Conservation (phyloP, 2,113 vertebrate species). For the Bubo scandiacus region DNA sequence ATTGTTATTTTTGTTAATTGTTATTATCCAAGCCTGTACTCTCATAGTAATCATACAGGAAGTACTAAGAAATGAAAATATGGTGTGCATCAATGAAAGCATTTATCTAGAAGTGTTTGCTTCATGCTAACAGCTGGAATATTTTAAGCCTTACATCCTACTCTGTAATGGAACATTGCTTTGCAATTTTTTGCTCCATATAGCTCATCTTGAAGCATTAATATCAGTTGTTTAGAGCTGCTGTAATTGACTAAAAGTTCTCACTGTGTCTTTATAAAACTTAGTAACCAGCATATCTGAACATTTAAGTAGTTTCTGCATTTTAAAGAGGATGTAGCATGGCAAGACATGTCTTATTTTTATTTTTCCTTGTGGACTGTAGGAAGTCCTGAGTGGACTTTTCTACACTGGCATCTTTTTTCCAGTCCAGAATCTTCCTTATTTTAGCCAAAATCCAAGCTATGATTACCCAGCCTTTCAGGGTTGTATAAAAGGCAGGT, state of each 20-base stretch:
- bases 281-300: too few species aligned
- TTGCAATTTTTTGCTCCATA: neutral
- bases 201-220: neutral
- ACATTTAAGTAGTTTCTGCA: too few species aligned
- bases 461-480: neutral
- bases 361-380: neutral
- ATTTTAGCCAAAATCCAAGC: neutral
- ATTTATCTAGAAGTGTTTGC: neutral
- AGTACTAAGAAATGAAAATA: neutral
- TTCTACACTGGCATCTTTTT: neutral
- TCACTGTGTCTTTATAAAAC: too few species aligned
- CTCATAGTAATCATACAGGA: neutral
- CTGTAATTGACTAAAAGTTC: neutral
- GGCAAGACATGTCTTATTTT: neutral
- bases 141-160: neutral
- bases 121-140: neutral
- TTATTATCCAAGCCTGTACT: constrained; percentile 15
- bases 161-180: neutral
- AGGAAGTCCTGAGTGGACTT: neutral
- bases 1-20: neutral
- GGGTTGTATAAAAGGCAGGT: neutral
- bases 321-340: neutral
- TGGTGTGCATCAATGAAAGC: neutral
- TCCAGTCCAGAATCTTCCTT: neutral
- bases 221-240: neutral